Evolutionary conservation across 2,888 invertebrate genomes (phyloP).

Genomic region (Campaea margaritaria): DNA sequence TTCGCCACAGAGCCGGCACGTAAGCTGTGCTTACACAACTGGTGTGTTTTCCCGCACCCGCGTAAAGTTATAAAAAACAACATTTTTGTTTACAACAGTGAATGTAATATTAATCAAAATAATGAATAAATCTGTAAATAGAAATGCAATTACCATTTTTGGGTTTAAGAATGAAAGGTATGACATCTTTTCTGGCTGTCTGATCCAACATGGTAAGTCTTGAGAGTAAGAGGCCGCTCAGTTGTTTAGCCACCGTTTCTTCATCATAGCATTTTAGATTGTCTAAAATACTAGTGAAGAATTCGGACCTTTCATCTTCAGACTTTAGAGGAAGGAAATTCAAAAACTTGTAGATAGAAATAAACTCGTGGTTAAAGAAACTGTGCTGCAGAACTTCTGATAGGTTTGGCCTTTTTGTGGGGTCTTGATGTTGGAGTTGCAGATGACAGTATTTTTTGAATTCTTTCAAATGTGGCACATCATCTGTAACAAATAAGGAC

Average conservation of each 20-base stretch:
- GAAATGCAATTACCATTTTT: slow-evolving; percentile 84
- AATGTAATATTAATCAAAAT: too few species aligned
- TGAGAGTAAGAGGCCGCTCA: slow-evolving; percentile 91
- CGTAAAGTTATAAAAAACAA: too few species aligned
- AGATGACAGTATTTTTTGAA: slow-evolving; percentile 90
- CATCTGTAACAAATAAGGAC: slow-evolving; percentile 76
- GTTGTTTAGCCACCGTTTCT: slow-evolving; percentile 91
- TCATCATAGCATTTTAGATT: slow-evolving; percentile 91
- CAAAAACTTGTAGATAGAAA: slow-evolving; percentile 92
- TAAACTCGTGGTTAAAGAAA: slow-evolving; percentile 94
- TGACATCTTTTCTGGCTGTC: slow-evolving; percentile 89
- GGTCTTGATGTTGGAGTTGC: slow-evolving; percentile 88
- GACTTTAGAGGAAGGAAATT: slow-evolving; percentile 92
- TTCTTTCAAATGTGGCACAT: slow-evolving; percentile 88
- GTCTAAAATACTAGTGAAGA: slow-evolving; percentile 90
- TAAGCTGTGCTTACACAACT: too few species aligned
- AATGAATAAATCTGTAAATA: too few species aligned
- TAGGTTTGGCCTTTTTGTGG: slow-evolving; percentile 88
- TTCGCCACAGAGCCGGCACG: too few species aligned
- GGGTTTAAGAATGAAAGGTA: slow-evolving; percentile 90
- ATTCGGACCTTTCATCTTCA: slow-evolving; percentile 90
- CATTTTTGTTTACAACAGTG: too few species aligned
- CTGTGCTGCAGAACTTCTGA: slow-evolving; percentile 88
- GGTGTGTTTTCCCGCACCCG: too few species aligned
- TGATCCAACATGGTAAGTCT: slow-evolving; percentile 93